A percentile compares a stretch with the other conserved stretches of the same genome.
These are phyloP conservation scores for Hippocampus guttulatus DNA, from an alignment of 2,113 vertebrate genomes.

Conservation along the genomic window DNA sequence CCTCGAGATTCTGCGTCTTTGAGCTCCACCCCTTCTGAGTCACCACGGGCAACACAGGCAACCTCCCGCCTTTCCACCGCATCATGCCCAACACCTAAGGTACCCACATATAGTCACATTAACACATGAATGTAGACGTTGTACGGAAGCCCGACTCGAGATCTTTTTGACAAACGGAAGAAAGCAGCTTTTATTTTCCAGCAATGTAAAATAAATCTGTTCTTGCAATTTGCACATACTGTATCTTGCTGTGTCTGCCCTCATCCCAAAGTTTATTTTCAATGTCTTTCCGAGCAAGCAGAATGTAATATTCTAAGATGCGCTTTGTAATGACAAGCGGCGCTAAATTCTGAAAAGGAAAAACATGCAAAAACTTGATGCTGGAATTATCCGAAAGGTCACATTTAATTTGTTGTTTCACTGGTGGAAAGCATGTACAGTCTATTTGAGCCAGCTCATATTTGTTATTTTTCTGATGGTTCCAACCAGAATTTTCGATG, in stretches of 20 bases:
- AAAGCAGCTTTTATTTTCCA: background rate
- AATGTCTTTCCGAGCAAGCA: background rate
- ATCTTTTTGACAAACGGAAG: background rate
- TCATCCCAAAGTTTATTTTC: background rate
- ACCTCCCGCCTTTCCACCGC: conserved; percentile 98
- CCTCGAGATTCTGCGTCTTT: conserved; percentile 97
- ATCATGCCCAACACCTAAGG: conserved; percentile 98
- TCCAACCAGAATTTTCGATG: background rate
- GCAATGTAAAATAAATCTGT: background rate
- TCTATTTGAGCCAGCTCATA: background rate
- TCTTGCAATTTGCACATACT: background rate
- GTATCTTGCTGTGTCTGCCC: background rate
- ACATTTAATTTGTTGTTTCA: background rate
- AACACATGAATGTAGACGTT: background rate
- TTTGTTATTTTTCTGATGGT: background rate
- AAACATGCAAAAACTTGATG: background rate
- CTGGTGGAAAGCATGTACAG: background rate
- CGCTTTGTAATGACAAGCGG: background rate
- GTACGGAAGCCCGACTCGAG: background rate
- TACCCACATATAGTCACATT: conserved; percentile 58
- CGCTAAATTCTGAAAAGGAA: background rate
- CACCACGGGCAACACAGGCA: conserved; percentile 91
- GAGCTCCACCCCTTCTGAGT: conserved; percentile 98
- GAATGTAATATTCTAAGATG: background rate
- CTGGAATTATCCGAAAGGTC: background rate